These are phyloP conservation scores for Ursus arctos DNA, from an alignment of 2,113 vertebrate genomes.

Conservation along the genomic window DNA sequence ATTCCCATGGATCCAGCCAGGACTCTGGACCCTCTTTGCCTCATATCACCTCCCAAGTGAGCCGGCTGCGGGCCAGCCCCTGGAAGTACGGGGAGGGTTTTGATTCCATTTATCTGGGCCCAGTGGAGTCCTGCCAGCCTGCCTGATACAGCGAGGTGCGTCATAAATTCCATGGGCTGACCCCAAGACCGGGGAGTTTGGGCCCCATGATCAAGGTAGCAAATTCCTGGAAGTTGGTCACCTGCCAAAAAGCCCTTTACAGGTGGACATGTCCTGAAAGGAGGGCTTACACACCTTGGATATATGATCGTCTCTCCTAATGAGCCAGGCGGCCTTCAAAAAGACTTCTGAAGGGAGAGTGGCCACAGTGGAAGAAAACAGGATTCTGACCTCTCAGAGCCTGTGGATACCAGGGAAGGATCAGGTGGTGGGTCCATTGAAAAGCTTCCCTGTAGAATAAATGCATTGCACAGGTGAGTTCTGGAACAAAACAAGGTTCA, in stretches of 20 bases:
- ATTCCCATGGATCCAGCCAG: background rate
- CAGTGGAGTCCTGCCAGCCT: background rate
- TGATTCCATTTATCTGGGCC: background rate
- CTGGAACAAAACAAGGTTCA: background rate
- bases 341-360: background rate
- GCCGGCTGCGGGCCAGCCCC: background rate
- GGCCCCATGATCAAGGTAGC: background rate
- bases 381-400: slow-evolving; percentile 49
- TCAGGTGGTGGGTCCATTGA: slow-evolving; percentile 71
- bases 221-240: slow-evolving; percentile 52
- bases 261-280: background rate
- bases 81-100: background rate
- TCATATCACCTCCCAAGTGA: background rate
- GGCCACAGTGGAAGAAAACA: slow-evolving; percentile 17
- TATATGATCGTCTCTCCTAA: background rate
- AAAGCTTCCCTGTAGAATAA: slow-evolving; percentile 59
- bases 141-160: background rate
- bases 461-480: slow-evolving; percentile 27
- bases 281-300: background rate
- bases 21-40: background rate
- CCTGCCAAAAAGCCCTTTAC: slow-evolving; percentile 20
- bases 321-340: background rate
- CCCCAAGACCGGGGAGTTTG: background rate
- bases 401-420: slow-evolving; percentile 6
- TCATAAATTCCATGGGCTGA: background rate